Evolutionary conservation across 1,140 invertebrate genomes (phyloP).

Genomic region (Bicyclus anynana): DNA sequence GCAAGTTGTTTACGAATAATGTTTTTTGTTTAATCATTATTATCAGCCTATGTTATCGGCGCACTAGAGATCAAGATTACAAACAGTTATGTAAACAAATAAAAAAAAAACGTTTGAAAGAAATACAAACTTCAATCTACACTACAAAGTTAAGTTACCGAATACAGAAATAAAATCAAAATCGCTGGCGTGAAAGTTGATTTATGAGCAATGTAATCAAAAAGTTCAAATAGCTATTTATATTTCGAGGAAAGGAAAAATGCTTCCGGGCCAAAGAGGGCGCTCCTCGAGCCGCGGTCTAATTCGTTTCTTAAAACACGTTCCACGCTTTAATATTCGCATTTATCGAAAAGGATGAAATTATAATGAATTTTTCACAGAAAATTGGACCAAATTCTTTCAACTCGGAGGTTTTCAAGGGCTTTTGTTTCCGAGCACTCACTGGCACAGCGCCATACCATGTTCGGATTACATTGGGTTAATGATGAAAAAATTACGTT

Average conservation of each 20-base stretch:
- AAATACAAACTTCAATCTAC: background rate
- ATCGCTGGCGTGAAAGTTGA: background rate
- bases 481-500: background rate
- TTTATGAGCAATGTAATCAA: background rate
- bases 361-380: background rate
- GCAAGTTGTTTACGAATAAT: too few species aligned
- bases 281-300: background rate
- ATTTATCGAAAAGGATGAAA: background rate
- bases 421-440: background rate
- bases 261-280: background rate
- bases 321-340: background rate
- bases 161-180: too few species aligned
- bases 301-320: conserved; percentile 1
- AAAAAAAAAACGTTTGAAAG: too few species aligned
- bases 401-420: background rate
- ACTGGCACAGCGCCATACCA: background rate
- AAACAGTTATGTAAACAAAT: too few species aligned
- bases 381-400: background rate
- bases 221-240: background rate
- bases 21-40: too few species aligned
- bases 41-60: too few species aligned
- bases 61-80: too few species aligned
- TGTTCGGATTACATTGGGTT: background rate
- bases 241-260: background rate
- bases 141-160: too few species aligned